Conservation (phyloP, 2,113 vertebrate genomes). For the Tautogolabrus adspersus region DNA sequence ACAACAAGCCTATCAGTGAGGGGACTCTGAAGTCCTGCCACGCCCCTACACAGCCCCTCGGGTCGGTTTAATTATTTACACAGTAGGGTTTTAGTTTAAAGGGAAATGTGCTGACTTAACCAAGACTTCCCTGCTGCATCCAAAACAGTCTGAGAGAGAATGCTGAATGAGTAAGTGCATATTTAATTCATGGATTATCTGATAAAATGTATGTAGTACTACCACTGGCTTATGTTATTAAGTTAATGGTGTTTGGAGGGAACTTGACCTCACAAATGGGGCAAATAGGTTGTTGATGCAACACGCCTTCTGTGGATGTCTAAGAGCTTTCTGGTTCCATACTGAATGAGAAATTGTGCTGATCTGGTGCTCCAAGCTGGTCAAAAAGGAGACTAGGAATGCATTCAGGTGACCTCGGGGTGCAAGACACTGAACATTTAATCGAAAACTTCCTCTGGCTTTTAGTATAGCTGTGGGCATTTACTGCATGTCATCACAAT, state of each 20-base stretch:
- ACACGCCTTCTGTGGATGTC: conserved; percentile 3
- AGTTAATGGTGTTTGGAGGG: background rate
- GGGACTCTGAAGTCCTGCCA: conserved; percentile 56
- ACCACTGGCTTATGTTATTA: conserved; percentile 1
- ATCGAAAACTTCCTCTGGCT: background rate
- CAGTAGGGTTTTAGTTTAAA: conserved; percentile 55
- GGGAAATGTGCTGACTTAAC: conserved; percentile 72
- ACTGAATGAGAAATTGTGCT: background rate
- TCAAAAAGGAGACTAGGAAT: background rate
- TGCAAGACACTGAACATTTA: background rate
- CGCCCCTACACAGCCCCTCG: conserved; percentile 48
- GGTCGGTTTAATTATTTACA: conserved; percentile 73
- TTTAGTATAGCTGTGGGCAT: background rate
- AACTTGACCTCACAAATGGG: conserved; percentile 31
- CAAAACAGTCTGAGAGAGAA: conserved; percentile 37
- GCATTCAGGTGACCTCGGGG: background rate
- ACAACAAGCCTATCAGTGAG: conserved; percentile 47
- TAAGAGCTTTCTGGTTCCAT: background rate
- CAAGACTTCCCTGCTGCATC: conserved; percentile 37
- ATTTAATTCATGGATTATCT: conserved; percentile 22
- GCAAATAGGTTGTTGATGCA: conserved; percentile 3
- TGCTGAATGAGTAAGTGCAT: conserved; percentile 44
- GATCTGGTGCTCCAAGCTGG: background rate
- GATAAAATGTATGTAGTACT: conserved; percentile 3
- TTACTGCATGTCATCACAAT: background rate